These are phyloP conservation scores for Hirtodrosophila duncani DNA, from an alignment of 2,888 invertebrate species.

Conservation along the genomic window DNA sequence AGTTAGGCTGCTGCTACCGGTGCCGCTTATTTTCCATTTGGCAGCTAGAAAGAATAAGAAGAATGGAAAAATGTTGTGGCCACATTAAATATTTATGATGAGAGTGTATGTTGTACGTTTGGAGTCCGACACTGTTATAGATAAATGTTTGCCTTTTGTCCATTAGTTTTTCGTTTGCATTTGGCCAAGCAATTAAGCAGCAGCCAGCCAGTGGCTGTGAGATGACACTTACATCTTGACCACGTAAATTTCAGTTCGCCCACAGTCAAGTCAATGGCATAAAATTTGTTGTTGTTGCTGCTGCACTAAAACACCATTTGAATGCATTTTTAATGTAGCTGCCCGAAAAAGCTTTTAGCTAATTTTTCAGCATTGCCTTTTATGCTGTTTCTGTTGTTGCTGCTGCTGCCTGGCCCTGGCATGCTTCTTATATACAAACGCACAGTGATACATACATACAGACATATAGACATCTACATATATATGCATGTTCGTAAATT, in stretches of 20 bases:
- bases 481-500: slow-evolving; percentile 47
- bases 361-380: slow-evolving; percentile 63
- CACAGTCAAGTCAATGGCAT: slow-evolving; percentile 48
- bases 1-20: slow-evolving; percentile 7
- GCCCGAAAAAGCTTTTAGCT: slow-evolving; percentile 75
- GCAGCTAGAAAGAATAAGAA: slow-evolving; percentile 1
- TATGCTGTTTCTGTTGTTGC: slow-evolving; percentile 18
- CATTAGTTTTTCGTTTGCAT: slow-evolving; percentile 38
- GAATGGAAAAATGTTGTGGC: slow-evolving; percentile 21
- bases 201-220: slow-evolving; percentile 20
- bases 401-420: slow-evolving; percentile 53
- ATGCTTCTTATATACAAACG: slow-evolving; percentile 47
- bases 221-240: slow-evolving; percentile 32
- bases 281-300: background rate
- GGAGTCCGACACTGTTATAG: background rate
- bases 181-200: slow-evolving; percentile 61
- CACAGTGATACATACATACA: slow-evolving; percentile 18
- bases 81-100: slow-evolving; percentile 65
- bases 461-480: slow-evolving; percentile 6
- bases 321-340: slow-evolving; percentile 71
- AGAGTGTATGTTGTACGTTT: slow-evolving; percentile 8
- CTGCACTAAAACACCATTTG: slow-evolving; percentile 57
- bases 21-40: slow-evolving; percentile 50
- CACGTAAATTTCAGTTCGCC: slow-evolving; percentile 48
- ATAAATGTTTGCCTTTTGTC: slow-evolving; percentile 41